Percentiles rank a stretch among this genome's conserved stretches.
Conservation (phyloP, 2,888 invertebrate genomes). For the Leptura quadrifasciata region DNA sequence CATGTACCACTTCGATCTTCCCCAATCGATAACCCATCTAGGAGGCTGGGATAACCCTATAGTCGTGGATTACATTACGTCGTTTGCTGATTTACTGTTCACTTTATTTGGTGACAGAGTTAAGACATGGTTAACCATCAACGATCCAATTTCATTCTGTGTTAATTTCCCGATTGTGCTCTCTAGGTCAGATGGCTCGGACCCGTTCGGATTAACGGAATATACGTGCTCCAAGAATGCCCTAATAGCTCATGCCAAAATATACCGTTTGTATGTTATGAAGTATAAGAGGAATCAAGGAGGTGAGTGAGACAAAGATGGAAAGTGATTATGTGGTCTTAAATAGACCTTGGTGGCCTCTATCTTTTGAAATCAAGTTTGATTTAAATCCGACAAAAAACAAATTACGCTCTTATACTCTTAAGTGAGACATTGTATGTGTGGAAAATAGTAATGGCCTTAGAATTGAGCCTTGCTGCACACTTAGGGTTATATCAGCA, state of each 20-base stretch:
- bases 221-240: conserved; percentile 80
- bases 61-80: conserved; percentile 77
- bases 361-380: no score
- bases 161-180: conserved; percentile 75
- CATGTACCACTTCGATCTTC: conserved; percentile 64
- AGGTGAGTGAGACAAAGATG: no score
- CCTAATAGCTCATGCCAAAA: conserved; percentile 80
- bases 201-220: conserved; percentile 77
- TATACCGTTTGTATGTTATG: conserved; percentile 79
- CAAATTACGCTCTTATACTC: no score
- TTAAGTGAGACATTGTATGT: no score
- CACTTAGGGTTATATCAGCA: no score
- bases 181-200: conserved; percentile 75
- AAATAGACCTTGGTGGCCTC: no score
- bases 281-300: conserved; percentile 66
- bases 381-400: no score
- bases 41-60: conserved; percentile 78
- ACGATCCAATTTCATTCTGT: not conserved
- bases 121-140: conserved; percentile 15
- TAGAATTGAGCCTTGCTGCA: no score
- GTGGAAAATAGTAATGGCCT: no score
- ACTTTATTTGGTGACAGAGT: conserved; percentile 17
- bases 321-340: no score
- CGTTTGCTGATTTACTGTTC: conserved; percentile 64
- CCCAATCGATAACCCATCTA: conserved; percentile 66